phyloP scores from a whole-genome alignment of 2,113 vertebrate genomes.

The Dicaeum eximium region DNA sequence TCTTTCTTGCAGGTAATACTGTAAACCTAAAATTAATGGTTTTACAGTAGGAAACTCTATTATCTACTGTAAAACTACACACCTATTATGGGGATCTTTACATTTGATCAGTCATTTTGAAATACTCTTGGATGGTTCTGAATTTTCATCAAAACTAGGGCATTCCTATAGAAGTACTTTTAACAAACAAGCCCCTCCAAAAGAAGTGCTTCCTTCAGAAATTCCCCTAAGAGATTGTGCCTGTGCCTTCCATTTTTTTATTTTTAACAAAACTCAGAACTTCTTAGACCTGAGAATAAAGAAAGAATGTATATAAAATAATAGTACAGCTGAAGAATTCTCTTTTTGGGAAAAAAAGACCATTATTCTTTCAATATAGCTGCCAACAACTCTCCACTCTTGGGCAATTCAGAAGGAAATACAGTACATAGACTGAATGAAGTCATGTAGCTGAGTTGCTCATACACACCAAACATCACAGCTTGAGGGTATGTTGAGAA shows the following conservation, averaged over 20 bases:
- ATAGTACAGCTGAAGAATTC: background rate
- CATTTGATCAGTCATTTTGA: background rate
- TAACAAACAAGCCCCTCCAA: background rate
- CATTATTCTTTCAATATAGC: background rate
- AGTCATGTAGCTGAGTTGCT: background rate
- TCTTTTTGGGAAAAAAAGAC: background rate
- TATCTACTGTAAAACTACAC: background rate
- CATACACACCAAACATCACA: background rate
- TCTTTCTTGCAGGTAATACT: background rate
- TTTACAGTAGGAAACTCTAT: background rate
- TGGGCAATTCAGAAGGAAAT: background rate
- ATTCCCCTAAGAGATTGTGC: fast-evolving
- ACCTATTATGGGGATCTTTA: background rate
- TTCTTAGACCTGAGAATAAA: background rate
- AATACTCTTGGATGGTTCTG: background rate
- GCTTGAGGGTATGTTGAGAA: background rate
- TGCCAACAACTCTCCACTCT: background rate
- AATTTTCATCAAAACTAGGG: background rate
- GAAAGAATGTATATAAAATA: background rate
- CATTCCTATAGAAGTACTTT: background rate
- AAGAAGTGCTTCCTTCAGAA: background rate
- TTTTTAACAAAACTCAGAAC: background rate
- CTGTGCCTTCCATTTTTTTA: background rate
- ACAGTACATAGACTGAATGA: background rate
- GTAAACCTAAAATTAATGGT: background rate